phyloP scores from a whole-genome alignment of 2,888 invertebrate species.

The Clanis bilineata region DNA sequence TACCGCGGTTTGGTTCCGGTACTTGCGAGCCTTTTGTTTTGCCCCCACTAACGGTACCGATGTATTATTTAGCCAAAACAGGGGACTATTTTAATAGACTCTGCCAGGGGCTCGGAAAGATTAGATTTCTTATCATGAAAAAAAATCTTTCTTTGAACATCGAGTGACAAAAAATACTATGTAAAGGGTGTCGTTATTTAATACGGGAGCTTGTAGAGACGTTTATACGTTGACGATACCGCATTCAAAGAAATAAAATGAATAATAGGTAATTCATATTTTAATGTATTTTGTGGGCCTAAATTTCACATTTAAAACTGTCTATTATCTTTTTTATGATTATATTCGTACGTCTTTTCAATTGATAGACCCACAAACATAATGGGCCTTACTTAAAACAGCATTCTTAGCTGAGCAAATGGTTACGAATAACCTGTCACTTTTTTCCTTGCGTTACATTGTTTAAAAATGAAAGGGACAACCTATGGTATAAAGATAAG shows the following conservation, averaged over 20 bases:
- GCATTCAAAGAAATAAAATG: background rate
- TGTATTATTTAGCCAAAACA: constrained; percentile 77
- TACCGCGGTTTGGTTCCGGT: constrained; percentile 76
- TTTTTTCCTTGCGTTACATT: too few species aligned
- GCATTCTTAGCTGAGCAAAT: too few species aligned
- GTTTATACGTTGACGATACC: background rate
- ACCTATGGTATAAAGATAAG: too few species aligned
- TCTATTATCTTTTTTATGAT: too few species aligned
- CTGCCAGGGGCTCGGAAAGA: constrained; percentile 66
- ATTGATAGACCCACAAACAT: too few species aligned
- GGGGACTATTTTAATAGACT: constrained; percentile 75
- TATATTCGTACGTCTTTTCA: too few species aligned
- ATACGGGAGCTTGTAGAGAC: background rate
- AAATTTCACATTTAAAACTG: too few species aligned
- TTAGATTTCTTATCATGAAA: constrained; percentile 78
- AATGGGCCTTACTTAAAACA: too few species aligned
- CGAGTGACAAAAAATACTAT: background rate
- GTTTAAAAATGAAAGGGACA: too few species aligned
- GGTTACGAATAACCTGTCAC: too few species aligned
- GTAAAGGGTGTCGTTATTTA: background rate
- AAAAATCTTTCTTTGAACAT: constrained; percentile 32
- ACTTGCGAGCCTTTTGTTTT: constrained; percentile 67
- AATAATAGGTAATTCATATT: background rate
- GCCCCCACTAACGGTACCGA: constrained; percentile 64
- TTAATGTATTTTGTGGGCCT: too few species aligned